Percentiles rank a stretch among this genome's conserved stretches.
Evolutionary conservation across 2,113 vertebrate species (phyloP).

Genomic region (Lagenorhynchus albirostris): DNA sequence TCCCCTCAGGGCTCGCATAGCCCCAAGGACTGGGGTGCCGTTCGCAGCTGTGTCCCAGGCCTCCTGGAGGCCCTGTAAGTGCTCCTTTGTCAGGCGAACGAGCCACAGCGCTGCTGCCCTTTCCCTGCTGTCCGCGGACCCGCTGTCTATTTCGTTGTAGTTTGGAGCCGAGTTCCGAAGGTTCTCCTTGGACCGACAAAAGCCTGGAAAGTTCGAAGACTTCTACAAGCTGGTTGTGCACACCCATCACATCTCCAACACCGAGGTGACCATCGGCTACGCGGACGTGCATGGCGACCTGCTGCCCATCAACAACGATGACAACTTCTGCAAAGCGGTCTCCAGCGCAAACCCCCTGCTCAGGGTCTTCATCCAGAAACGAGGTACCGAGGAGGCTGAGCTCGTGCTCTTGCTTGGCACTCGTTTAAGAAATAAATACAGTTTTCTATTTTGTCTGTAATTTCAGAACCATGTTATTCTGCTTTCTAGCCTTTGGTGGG

Average conservation of each 20-base stretch:
- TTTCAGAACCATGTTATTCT: background rate
- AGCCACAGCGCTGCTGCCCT: background rate
- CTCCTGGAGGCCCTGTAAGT: background rate
- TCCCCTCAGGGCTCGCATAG: no score
- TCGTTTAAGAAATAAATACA: background rate
- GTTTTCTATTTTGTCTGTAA: background rate
- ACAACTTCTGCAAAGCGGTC: constrained; percentile 98
- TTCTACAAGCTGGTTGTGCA: constrained; percentile 97
- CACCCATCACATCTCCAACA: constrained; percentile 93
- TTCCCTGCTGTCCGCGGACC: background rate
- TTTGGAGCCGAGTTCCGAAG: constrained; percentile 98
- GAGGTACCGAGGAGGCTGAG: constrained; percentile 84
- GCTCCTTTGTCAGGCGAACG: background rate
- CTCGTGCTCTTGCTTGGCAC: background rate
- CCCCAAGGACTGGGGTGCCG: background rate
- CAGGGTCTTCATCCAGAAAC: constrained; percentile 96
- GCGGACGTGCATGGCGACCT: constrained; percentile 97
- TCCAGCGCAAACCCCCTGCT: constrained; percentile 95
- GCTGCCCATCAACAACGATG: constrained; percentile 99
- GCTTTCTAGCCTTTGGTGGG: background rate
- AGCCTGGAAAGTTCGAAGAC: constrained; percentile 97
- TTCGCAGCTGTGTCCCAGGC: background rate
- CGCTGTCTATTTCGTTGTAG: constrained; percentile 78
- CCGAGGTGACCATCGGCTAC: constrained; percentile 96
- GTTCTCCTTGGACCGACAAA: constrained; percentile 94